Evolutionary conservation across 2,888 invertebrate genomes (phyloP).

Genomic region (Pristionchus maxplancki): DNA sequence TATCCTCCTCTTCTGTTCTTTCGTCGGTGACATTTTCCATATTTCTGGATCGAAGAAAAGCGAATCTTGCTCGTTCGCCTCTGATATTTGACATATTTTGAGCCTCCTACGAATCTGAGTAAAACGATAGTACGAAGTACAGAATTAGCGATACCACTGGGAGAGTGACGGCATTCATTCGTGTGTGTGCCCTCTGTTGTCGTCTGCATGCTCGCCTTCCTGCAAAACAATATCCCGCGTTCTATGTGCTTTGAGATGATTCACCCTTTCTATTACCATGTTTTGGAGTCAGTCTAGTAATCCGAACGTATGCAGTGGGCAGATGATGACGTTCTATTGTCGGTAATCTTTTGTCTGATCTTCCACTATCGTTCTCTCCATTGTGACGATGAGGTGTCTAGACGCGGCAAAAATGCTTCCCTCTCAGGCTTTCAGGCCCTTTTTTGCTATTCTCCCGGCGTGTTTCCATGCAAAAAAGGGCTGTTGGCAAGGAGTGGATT

Average conservation of each 20-base stretch:
- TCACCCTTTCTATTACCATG: neutral
- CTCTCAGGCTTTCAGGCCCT: neutral
- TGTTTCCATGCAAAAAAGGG: neutral
- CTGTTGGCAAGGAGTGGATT: neutral
- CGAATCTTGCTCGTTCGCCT: too few species aligned
- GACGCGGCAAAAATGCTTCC: neutral
- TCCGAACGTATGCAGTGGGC: neutral
- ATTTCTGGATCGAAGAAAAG: too few species aligned
- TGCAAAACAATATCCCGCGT: neutral
- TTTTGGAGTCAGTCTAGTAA: neutral
- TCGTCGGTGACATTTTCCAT: too few species aligned
- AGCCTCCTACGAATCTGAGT: too few species aligned
- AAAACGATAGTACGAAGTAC: too few species aligned
- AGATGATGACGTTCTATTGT: neutral
- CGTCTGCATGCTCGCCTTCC: neutral
- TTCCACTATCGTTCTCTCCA: neutral
- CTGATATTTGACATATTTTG: too few species aligned
- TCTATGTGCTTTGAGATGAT: neutral
- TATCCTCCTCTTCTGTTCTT: too few species aligned
- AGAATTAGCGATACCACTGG: too few species aligned
- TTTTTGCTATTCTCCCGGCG: neutral
- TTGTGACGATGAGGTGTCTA: neutral
- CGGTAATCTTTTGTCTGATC: neutral
- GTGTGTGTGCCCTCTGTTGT: neutral
- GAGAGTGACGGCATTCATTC: too few species aligned